Evolutionary conservation across 2,888 invertebrate species (phyloP).

Genomic region (Pteria penguin): DNA sequence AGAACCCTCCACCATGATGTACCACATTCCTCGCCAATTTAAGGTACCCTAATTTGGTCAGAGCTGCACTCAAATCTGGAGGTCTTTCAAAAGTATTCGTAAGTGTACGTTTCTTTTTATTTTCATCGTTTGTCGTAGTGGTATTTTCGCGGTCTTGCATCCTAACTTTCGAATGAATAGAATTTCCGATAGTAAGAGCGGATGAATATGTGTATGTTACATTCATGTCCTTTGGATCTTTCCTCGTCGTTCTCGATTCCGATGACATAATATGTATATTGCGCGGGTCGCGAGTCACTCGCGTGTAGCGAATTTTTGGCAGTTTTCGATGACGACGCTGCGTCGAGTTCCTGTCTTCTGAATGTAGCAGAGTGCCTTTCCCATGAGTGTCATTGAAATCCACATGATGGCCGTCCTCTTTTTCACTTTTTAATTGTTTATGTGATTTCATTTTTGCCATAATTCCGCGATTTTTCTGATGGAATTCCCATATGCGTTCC

Average conservation of each 20-base stretch:
- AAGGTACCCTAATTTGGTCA: slow-evolving; percentile 37
- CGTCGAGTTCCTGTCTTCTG: not conserved
- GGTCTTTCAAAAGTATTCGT: slow-evolving; percentile 28
- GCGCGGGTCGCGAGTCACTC: not conserved
- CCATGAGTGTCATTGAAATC: not conserved
- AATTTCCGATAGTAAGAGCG: slow-evolving; percentile 33
- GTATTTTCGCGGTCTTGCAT: slow-evolving; percentile 12
- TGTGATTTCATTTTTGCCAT: slow-evolving; percentile 5
- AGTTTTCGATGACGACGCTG: not conserved
- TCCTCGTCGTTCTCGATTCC: not conserved
- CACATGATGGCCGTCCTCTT: not conserved
- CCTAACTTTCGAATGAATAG: slow-evolving; percentile 29
- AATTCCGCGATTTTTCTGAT: slow-evolving; percentile 35
- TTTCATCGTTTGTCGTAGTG: not conserved
- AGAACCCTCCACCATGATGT: slow-evolving; percentile 42
- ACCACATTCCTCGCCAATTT: slow-evolving; percentile 39
- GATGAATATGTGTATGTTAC: slow-evolving; percentile 36
- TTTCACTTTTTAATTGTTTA: not conserved
- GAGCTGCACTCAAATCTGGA: slow-evolving; percentile 33
- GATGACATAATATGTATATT: not conserved
- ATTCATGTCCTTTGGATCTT: slow-evolving; percentile 9
- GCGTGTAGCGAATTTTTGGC: not conserved
- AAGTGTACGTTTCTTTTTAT: slow-evolving; percentile 13
- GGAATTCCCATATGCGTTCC: slow-evolving; percentile 33
- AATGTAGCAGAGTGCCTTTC: not conserved